Base-by-base conservation (phyloP, 2,888 invertebrate genomes). In the Eupithecia abbreviata region DNA sequence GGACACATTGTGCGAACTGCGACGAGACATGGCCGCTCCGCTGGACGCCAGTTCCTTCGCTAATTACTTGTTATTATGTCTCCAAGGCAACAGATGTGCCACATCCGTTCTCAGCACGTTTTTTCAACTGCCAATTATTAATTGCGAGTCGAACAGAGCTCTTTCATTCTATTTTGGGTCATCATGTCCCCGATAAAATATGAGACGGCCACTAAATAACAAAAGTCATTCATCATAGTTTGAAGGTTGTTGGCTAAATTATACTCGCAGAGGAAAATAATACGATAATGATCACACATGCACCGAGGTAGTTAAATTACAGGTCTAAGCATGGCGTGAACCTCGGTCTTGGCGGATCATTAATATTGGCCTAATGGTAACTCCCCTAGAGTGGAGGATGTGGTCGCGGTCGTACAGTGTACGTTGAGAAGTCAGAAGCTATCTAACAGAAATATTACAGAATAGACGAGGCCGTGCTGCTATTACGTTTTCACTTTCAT, bases 1-100 rank as follows among this genome's bases (percentile, higher is more conserved):
- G 85, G 88, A 88, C 94, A 94, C 94, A 94, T 93, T 93, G 94
- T 94, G 94, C 93, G 94, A 94, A 93, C 89, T 87, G 85, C 86
- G 74, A 74, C 49, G 55, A 71, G 71, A 77, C 81, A 82, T 83
- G 83, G 73, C 71, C 80, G 79, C 85, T 85, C 77, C 82, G 79
- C 86, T 87, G 87, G 88, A 86, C 87, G 83, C 77, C 86, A 84
- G 85, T 89, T 90, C 88, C 88, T 90, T 90, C 85, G 90, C 92
- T 94, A 94, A 94, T 94, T 93, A 92, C 92, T 91, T 89, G 89
- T 92, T 91, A 93, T 92, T 92, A 91, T 91, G 92, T 91, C 92
- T 90, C 90, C 90, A 88, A 89, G 85, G 85, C 90, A 92, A 90
- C 95, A 94, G 91, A 94, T 95, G 95, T 92, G 91, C 90, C 88